Evolutionary conservation across 2,797 vertebrate genomes (phyloP).

Genomic region (Gallirallus australis): DNA sequence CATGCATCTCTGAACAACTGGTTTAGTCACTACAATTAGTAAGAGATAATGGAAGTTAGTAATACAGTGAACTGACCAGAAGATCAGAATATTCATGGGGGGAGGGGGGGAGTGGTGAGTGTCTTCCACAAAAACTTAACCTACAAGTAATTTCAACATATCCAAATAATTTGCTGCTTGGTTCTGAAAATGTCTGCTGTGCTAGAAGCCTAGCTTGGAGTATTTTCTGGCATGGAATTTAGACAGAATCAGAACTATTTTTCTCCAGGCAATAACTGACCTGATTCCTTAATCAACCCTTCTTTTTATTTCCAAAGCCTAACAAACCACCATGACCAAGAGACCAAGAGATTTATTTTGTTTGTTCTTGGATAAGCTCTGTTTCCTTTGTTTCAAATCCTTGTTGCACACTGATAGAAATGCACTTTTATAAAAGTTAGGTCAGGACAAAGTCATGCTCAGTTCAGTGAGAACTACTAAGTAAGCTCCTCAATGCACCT

Average conservation of each 20-base stretch:
- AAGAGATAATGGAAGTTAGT: background rate
- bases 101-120: no score
- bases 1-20: background rate
- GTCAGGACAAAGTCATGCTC: background rate
- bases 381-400: background rate
- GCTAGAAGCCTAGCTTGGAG: background rate
- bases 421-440: background rate
- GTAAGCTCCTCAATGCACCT: background rate
- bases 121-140: background rate
- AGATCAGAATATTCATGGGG: background rate
- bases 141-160: background rate
- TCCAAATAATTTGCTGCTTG: background rate
- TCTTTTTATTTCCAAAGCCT: background rate
- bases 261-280: slow-evolving; percentile 53
- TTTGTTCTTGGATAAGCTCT: background rate
- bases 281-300: slow-evolving; percentile 27
- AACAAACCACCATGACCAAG: background rate
- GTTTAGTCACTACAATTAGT: background rate
- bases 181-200: background rate
- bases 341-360: background rate
- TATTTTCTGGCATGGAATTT: slow-evolving; percentile 36
- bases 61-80: background rate
- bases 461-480: background rate
- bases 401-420: background rate
- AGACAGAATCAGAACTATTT: slow-evolving; percentile 13